Base-by-base conservation (phyloP, 2,113 vertebrate genomes). In the Pollimyrus isidori region DNA sequence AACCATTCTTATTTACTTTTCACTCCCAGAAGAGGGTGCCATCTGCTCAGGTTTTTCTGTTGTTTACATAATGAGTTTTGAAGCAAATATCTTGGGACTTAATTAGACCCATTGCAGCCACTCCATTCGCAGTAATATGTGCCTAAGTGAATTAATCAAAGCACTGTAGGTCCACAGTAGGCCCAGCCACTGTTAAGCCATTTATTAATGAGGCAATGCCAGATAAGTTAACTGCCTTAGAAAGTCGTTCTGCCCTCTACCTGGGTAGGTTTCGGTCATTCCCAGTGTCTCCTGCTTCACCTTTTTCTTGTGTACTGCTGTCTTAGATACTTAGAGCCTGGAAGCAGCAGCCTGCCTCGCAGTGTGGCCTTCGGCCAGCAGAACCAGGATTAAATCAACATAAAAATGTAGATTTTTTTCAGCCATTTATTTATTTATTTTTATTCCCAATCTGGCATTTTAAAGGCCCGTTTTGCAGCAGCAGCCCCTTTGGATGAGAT, bases 101-200 rank as follows among this genome's bases (percentile, higher is more conserved):
- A 90, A 92, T 92, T 91, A 91, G 88, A 84, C 56, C 30, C 62
- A 91, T 76, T 88, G 88, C 50, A 65, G 42, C 42, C 62, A 46
- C 82, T 65, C 90, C 85, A 86, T 89, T 88, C 26, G 49, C 13
- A 9, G 90, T 92, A 89, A 91, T 73, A 89, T 45, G 90, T 56
- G 15, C 73, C 76, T 91, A 92, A 92, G 90, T 91, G 89, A 42
- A 42, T 26, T 73, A 91, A 89, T 89, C 90, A 91, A 90, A 91
- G 90, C 87, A 87, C 82, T 82, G 76, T n/a, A 86, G 49, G 88
- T 80, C 82, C 89, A 89, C 87, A 1, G 26, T 23, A 88, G 87
- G 82, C 89, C 89, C 85, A 87, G 87, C 89, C 89, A 89, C 89
- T 91, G 92, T 91, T 65, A 65, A 26, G n/a, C 62, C 62, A 65